phyloP scores from a whole-genome alignment of 2,888 invertebrate species.

The Conops quadrifasciatus region DNA sequence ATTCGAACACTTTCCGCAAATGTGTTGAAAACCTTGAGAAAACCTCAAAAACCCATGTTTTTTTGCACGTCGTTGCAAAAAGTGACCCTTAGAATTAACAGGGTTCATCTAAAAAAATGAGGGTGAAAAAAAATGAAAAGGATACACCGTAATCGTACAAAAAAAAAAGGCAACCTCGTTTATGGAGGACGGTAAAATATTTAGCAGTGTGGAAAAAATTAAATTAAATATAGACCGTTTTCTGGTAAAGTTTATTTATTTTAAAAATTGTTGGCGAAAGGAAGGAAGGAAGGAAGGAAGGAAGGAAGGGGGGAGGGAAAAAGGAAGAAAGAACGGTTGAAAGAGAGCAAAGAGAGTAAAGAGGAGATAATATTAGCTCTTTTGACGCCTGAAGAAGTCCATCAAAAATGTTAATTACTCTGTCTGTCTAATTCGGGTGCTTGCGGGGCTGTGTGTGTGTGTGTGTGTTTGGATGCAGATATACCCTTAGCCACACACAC shows the following conservation, averaged over 20 bases:
- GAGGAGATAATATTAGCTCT: too few relatives aligned
- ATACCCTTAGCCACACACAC: background rate
- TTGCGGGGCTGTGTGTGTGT: background rate
- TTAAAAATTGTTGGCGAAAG: too few relatives aligned
- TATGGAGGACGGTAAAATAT: background rate
- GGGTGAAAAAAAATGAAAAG: background rate
- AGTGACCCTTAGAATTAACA: background rate
- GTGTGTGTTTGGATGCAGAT: conserved; percentile 2
- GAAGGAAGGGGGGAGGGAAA: too few relatives aligned
- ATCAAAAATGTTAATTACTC: conserved; percentile 22
- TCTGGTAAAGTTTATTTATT: background rate
- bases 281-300: too few relatives aligned
- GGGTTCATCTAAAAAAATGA: background rate
- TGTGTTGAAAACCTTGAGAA: conserved; percentile 29
- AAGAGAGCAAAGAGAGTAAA: too few relatives aligned
- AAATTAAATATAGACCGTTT: conserved; percentile 3
- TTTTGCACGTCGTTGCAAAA: background rate
- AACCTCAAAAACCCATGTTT: conserved; percentile 1
- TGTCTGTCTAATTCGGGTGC: background rate
- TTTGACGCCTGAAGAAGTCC: too few relatives aligned
- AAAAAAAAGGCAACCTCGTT: background rate
- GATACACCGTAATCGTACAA: background rate
- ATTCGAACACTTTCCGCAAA: conserved; percentile 24
- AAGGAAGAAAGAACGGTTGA: background rate
- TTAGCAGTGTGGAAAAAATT: background rate